phyloP scores from a whole-genome alignment of 1,140 invertebrate genomes.

The Nasonia vitripennis region DNA sequence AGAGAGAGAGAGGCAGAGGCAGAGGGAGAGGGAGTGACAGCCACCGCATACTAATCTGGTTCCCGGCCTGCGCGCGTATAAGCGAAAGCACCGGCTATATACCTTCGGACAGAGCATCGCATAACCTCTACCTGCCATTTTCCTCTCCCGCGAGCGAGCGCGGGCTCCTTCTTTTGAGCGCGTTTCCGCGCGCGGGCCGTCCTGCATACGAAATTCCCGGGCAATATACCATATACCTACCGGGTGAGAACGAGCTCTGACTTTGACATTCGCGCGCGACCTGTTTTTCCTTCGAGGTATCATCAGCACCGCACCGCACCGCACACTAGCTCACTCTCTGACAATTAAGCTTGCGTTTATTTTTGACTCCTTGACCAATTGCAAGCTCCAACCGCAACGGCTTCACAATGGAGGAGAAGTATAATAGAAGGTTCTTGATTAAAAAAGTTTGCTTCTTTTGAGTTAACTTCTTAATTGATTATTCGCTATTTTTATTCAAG shows the following conservation, averaged over 20 bases:
- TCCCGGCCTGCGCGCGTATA: slow-evolving; percentile 28
- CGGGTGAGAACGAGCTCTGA: background rate
- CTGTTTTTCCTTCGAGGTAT: background rate
- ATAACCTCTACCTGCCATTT: slow-evolving; percentile 45
- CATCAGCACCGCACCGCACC: no score
- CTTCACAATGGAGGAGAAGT: background rate
- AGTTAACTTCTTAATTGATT: background rate
- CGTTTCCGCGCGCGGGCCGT: background rate
- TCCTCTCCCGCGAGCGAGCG: background rate
- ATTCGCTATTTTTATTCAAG: slow-evolving; percentile 1
- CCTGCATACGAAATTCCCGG: slow-evolving; percentile 41
- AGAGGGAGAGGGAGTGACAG: slow-evolving; percentile 63
- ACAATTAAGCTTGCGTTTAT: no score
- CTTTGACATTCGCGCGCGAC: slow-evolving; percentile 45
- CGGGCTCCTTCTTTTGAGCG: slow-evolving; percentile 16
- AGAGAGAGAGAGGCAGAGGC: slow-evolving; percentile 44
- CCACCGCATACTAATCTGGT: slow-evolving; percentile 70
- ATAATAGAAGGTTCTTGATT: no score
- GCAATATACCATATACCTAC: background rate
- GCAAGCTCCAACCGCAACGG: background rate
- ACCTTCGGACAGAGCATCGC: slow-evolving; percentile 41
- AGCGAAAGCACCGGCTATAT: slow-evolving; percentile 5
- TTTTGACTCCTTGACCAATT: no score
- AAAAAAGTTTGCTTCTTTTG: background rate
- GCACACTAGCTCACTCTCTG: no score